Evolutionary conservation across 2,888 invertebrate species (phyloP).

Genomic region (Xylophagus ater): DNA sequence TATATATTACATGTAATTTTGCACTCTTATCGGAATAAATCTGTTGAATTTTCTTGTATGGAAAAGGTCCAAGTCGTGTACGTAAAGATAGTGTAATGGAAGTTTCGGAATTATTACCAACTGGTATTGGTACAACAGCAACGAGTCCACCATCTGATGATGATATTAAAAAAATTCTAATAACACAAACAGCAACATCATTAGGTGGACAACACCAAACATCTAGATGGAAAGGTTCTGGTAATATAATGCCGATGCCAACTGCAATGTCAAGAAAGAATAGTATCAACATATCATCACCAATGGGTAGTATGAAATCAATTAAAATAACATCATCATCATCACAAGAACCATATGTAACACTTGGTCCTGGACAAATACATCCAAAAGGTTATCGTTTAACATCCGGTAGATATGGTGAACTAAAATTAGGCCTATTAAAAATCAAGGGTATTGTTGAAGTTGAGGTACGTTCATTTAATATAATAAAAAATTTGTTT

Average conservation of each 20-base stretch:
- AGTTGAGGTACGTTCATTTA: conserved; percentile 50
- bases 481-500: neutral
- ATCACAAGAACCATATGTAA: conserved; percentile 26
- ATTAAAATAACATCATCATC: conserved; percentile 16
- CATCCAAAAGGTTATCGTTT: conserved; percentile 64
- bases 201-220: too few relatives aligned
- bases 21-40: neutral
- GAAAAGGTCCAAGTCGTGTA: conserved; percentile 36
- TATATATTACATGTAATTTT: neutral
- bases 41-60: neutral
- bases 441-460: conserved; percentile 87
- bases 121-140: conserved; percentile 39
- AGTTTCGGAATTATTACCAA: conserved; percentile 39
- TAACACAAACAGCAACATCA: too few relatives aligned
- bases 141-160: conserved; percentile 49
- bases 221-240: conserved; percentile 37
- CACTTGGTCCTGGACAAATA: conserved; percentile 70
- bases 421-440: conserved; percentile 76
- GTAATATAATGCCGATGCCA: conserved; percentile 21
- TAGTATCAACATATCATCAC: conserved; percentile 20
- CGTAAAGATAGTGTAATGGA: conserved; percentile 51
- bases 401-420: conserved; percentile 59
- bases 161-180: conserved; percentile 36
- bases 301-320: too few relatives aligned
- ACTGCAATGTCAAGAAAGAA: conserved; percentile 1